Percentiles rank a stretch among this genome's conserved stretches.
Conservation (phyloP, 2,888 invertebrate genomes). For the Mystacides longicornis region DNA sequence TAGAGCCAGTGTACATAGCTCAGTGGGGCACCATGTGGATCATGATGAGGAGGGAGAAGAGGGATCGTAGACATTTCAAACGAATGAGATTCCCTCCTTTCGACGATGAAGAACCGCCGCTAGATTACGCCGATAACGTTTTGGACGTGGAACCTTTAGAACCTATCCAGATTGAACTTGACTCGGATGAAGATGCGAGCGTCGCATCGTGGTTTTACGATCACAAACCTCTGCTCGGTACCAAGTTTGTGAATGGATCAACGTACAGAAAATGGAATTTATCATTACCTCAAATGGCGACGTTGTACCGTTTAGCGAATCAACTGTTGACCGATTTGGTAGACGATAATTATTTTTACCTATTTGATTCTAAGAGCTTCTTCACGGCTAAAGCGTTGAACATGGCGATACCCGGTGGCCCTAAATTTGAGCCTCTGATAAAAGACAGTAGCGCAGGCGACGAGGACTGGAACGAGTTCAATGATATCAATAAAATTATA, state of each 20-base stretch:
- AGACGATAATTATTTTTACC: conserved; percentile 97
- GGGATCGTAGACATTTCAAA: conserved; percentile 97
- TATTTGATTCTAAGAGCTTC: conserved; percentile 98
- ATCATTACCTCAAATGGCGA: conserved; percentile 94
- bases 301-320: conserved; percentile 94
- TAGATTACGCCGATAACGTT: conserved; percentile 99
- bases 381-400: conserved; percentile 99
- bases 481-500: conserved; percentile 99
- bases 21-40: conserved; percentile 99
- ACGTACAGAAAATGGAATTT: conserved; percentile 97
- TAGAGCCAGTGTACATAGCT: conserved; percentile 98
- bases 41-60: conserved; percentile 98
- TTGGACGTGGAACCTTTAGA: conserved; percentile 98
- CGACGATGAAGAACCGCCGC: conserved; percentile 98
- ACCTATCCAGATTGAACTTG: conserved; percentile 97
- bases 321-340: conserved; percentile 96
- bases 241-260: conserved; percentile 91
- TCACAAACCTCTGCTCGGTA: conserved; percentile 89
- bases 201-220: conserved; percentile 98
- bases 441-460: conserved; percentile 97
- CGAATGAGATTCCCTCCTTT: conserved; percentile 99
- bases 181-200: conserved; percentile 86
- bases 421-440: conserved; percentile 98
- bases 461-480: conserved; percentile 99
- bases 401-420: conserved; percentile 99